Base-by-base conservation (phyloP, 2,113 vertebrate species). In the Thamnophis sirtalis region DNA sequence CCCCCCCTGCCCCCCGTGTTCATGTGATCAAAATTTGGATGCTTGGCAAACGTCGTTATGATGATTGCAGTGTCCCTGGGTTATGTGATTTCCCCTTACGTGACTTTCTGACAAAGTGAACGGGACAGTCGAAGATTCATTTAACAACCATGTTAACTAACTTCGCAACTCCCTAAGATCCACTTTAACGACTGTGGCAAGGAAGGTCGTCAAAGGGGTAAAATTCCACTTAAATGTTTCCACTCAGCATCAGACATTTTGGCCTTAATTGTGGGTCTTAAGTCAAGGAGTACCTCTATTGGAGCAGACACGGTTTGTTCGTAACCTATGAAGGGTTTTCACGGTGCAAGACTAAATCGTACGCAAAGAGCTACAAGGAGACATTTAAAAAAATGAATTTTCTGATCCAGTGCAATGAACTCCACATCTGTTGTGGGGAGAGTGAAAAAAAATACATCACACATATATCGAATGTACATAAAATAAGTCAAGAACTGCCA, bases 251-350 rank as follows among this genome's bases (percentile, higher is more conserved):
- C 28, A 17, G 28, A 68, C 13, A 15, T 6, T n/a, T 33, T 5
- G n/a, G 28, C 11, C 5, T 68, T 2, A 15, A 15, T 6, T 68
- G 63, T 33, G 63, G 11, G 0, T 68, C n/a, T n/a, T n/a, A 68
- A 68, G 63, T 68, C 63, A 2, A 68, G 63, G 63, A 15, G 0
- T 68, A n/a, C 28, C 63, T 68, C 11, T 2, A 28, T 2, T 2
- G 38, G 48, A 0, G 1, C 13, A 10, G 86, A 51, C 24, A 0
- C 0, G 3, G 89, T 53, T 88, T 38, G n/a, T 54, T 60, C 33
- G 86, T 28, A 85, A 53, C 49, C 53, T 9, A 8, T 21, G 54
- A n/a, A 6, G 19, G 51, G 19, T 38, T 89, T 60, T 80, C 58
- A 22, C 2, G 26, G 55, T 10, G 13, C 54, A 63, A 63, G 13